Conservation (phyloP, 2,113 vertebrate genomes). For the Tetrao urogallus region DNA sequence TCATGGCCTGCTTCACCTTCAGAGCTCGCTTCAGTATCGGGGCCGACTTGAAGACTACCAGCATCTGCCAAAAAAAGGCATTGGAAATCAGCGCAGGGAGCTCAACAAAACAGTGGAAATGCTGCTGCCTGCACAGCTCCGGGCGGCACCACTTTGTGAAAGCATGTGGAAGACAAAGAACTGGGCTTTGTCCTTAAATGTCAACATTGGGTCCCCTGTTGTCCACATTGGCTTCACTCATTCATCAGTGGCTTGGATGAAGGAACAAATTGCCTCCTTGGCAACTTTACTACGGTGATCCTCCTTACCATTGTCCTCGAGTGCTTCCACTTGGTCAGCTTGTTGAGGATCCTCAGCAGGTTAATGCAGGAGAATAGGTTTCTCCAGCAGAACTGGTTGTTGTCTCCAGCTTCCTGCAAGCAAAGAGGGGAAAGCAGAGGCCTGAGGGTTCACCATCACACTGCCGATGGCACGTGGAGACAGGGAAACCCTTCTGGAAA, state of each 20-base stretch:
- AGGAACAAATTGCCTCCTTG: too few species aligned
- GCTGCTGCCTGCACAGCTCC: rapidly evolving
- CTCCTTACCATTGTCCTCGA: conserved; percentile 94
- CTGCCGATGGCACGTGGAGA: neutral
- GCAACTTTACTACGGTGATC: too few species aligned
- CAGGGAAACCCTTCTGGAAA: neutral
- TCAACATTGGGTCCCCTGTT: too few species aligned
- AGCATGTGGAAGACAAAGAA: too few species aligned
- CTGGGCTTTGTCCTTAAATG: too few species aligned
- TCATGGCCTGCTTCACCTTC: conserved; percentile 99
- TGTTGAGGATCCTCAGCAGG: conserved; percentile 96
- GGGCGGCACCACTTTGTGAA: neutral
- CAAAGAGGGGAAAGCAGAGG: neutral
- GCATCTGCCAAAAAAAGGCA: conserved; percentile 83
- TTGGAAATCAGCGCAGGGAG: rapidly evolving
- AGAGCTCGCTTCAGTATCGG: conserved; percentile 97
- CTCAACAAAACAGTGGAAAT: rapidly evolving
- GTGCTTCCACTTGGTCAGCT: conserved; percentile 99
- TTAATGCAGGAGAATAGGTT: conserved; percentile 99
- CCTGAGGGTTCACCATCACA: too few species aligned
- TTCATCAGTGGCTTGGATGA: too few species aligned
- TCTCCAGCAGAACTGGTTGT: conserved; percentile 98
- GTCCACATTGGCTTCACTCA: too few species aligned
- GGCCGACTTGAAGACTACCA: conserved; percentile 97
- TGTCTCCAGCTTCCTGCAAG: conserved; percentile 94